These are phyloP conservation scores for Percopsis transmontana DNA, from an alignment of 2,113 vertebrate species.

Conservation along the genomic window DNA sequence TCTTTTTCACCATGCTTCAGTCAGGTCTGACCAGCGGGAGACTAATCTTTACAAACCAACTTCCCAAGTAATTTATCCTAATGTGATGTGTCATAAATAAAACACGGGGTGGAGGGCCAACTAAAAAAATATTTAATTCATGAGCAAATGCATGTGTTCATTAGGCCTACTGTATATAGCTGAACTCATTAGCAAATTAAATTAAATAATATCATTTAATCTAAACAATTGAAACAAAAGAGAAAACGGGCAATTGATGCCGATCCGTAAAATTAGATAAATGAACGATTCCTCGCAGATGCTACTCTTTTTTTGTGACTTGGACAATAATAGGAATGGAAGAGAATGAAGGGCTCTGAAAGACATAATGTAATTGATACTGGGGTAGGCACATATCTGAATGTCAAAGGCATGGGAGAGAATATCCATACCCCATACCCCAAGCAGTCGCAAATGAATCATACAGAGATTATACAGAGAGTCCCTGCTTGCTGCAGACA, in stretches of 20 bases:
- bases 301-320: conserved; percentile 18
- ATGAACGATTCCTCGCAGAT: conserved; percentile 18
- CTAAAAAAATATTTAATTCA: too few species aligned
- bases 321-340: conserved; percentile 17
- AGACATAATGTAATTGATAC: conserved; percentile 28
- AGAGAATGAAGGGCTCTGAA: conserved; percentile 19
- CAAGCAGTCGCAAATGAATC: conserved; percentile 36
- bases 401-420: conserved; percentile 45
- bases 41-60: background rate
- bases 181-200: too few species aligned
- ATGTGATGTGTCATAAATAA: too few species aligned
- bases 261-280: conserved; percentile 5
- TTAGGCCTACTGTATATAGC: too few species aligned
- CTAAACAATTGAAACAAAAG: background rate
- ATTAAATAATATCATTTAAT: too few species aligned
- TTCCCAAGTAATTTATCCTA: too few species aligned
- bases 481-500: conserved; percentile 9
- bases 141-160: too few species aligned
- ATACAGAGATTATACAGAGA: background rate
- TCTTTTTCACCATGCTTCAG: conserved; percentile 4
- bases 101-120: too few species aligned
- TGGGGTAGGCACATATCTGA: conserved; percentile 43
- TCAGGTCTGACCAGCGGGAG: conserved; percentile 5
- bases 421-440: conserved; percentile 10
- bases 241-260: conserved; percentile 1